These are phyloP conservation scores for Neopelma chrysocephalum DNA, from an alignment of 2,797 vertebrate genomes.

Conservation along the genomic window DNA sequence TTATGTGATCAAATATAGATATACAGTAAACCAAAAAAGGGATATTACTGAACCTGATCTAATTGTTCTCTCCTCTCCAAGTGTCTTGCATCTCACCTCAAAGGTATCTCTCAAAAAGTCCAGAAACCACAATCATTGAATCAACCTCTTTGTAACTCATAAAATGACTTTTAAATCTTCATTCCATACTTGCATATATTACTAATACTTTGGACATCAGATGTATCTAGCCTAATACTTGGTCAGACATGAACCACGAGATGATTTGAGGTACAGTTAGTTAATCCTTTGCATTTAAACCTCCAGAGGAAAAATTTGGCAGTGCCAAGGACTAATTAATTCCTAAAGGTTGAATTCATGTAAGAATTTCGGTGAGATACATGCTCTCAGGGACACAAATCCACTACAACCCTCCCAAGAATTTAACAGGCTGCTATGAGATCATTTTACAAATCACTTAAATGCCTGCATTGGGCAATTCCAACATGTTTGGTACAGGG, in stretches of 20 bases:
- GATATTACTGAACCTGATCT: not conserved
- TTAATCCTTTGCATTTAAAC: not conserved
- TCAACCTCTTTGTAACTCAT: not conserved
- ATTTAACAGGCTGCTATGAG: not conserved
- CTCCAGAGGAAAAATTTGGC: not conserved
- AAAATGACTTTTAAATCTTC: not conserved
- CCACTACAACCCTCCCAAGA: not conserved
- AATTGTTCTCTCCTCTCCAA: not conserved
- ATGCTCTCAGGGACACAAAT: not conserved
- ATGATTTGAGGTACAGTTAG: not conserved
- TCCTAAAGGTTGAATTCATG: rapidly evolving
- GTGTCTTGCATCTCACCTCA: not conserved
- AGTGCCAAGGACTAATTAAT: not conserved
- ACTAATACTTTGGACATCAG: not conserved
- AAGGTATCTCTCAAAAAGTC: not conserved
- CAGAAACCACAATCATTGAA: not conserved
- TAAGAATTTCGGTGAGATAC: not conserved
- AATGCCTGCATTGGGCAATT: not conserved
- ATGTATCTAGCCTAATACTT: not conserved
- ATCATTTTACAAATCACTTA: not conserved
- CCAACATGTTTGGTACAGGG: not conserved
- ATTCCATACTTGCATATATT: not conserved
- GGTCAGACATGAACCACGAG: not conserved
- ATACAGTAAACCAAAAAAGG: not conserved
- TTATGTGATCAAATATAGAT: not conserved